phyloP scores from a whole-genome alignment of 1,140 invertebrate genomes.

The Epicauta chinensis region DNA sequence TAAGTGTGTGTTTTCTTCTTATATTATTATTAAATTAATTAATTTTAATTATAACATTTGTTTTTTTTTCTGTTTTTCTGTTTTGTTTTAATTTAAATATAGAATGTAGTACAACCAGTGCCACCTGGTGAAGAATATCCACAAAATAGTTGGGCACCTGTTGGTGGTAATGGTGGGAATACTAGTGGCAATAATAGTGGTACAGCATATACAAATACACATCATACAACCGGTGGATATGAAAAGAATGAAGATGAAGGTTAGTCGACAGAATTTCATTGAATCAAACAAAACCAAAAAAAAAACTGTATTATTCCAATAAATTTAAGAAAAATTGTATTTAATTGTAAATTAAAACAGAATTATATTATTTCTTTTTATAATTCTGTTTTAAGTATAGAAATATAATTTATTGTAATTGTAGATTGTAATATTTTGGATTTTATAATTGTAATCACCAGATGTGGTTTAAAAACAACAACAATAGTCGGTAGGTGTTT shows the following conservation, averaged over 20 bases:
- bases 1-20: constrained; percentile 8
- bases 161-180: not conserved
- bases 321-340: not conserved
- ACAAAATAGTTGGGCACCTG: constrained; percentile 23
- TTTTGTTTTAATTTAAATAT: constrained; percentile 1
- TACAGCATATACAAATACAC: not conserved
- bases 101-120: constrained; percentile 17
- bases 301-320: not conserved
- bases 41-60: constrained; percentile 6
- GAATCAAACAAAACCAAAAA: not conserved
- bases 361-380: too few relatives aligned
- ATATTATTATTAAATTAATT: not conserved
- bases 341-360: too few relatives aligned
- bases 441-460: too few relatives aligned
- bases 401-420: too few relatives aligned
- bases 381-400: too few relatives aligned
- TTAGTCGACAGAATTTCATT: constrained; percentile 1
- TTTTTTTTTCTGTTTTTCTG: constrained; percentile 3
- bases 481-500: too few relatives aligned
- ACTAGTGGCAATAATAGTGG: too few relatives aligned
- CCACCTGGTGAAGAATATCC: constrained; percentile 25
- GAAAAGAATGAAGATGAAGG: constrained; percentile 11
- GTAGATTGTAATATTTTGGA: too few relatives aligned
- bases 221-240: not conserved
- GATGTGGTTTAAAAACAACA: too few relatives aligned